phyloP scores from a whole-genome alignment of 2,797 vertebrate species.

The Bryconaethiops microstoma region DNA sequence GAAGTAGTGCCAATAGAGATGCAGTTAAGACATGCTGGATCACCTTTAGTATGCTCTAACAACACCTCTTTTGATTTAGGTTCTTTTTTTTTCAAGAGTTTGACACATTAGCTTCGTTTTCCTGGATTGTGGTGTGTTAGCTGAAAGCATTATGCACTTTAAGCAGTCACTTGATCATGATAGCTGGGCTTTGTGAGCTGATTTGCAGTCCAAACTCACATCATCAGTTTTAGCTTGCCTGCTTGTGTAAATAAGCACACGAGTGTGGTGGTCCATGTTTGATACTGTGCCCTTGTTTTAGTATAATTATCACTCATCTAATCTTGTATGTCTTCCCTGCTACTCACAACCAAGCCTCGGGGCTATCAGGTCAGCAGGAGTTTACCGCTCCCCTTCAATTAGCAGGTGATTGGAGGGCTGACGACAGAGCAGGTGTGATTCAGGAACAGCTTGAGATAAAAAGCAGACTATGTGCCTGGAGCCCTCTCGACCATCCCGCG shows the following conservation, averaged over 20 bases:
- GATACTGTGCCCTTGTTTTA: background rate
- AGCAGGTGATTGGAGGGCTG: constrained; percentile 54
- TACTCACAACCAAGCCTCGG: background rate
- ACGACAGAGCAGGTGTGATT: constrained; percentile 45
- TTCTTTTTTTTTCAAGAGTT: background rate
- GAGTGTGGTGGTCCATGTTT: background rate
- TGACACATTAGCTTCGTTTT: background rate
- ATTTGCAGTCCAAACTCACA: background rate
- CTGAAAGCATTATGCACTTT: background rate
- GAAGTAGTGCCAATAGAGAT: background rate
- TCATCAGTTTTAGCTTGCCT: background rate
- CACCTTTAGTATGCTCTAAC: background rate
- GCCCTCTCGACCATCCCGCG: background rate
- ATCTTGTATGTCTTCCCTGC: background rate
- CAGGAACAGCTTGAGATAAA: constrained; percentile 46
- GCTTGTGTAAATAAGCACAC: background rate
- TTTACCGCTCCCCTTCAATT: constrained; percentile 60
- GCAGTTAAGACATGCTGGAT: constrained; percentile 7
- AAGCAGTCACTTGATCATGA: background rate
- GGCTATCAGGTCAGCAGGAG: constrained; percentile 51
- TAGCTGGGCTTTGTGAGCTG: background rate
- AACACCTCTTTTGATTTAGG: background rate
- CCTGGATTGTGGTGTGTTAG: background rate
- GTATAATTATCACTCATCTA: background rate
- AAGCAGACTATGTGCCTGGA: constrained; percentile 38